phyloP scores from a whole-genome alignment of 2,113 vertebrate species.

The Tinamus guttatus region DNA sequence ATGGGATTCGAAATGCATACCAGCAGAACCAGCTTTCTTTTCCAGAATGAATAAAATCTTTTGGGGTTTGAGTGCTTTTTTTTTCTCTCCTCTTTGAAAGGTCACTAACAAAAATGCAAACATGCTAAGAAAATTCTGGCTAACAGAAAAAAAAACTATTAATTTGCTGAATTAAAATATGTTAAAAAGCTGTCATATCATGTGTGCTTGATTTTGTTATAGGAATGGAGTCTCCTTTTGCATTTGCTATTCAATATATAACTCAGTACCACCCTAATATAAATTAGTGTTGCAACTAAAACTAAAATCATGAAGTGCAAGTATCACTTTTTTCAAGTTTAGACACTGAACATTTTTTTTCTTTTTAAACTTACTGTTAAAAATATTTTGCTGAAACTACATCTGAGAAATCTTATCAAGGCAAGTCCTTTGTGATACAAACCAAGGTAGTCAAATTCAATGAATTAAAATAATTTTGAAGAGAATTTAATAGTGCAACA shows the following conservation, averaged over 20 bases:
- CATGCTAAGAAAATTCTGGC: neutral
- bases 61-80: fast-evolving
- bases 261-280: neutral
- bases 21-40: neutral
- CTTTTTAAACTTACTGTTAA: neutral
- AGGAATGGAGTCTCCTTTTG: neutral
- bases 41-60: neutral
- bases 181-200: neutral
- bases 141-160: neutral
- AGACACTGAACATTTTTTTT: neutral
- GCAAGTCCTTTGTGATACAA: neutral
- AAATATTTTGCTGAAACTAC: neutral
- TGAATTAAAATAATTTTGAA: neutral
- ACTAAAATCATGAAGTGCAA: neutral
- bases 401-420: neutral
- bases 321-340: neutral
- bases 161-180: neutral
- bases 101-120: neutral
- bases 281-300: neutral
- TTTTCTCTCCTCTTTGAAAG: neutral
- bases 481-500: neutral
- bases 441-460: neutral
- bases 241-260: neutral
- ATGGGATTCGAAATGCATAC: neutral
- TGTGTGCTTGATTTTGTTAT: neutral